Evolutionary conservation across 2,797 vertebrate genomes (phyloP), one percentile per base, ranked within the genome.

Genomic region (Lepus oiostolus): DNA sequence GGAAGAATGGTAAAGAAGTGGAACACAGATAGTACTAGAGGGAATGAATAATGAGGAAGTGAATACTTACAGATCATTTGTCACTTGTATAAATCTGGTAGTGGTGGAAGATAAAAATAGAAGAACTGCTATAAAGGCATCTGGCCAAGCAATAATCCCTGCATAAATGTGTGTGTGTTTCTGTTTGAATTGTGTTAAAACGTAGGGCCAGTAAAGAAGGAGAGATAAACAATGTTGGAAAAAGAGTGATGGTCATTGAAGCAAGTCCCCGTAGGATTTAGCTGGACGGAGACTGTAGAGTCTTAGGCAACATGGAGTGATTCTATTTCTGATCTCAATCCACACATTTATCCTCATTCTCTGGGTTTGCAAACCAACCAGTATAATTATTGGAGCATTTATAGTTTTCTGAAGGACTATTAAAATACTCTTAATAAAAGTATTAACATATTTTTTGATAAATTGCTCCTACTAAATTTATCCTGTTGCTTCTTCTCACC

Each of bases 391-490:
- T 83, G 81, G 38, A 68, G 21, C 4, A 70, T 50, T 88, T 67
- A 30, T 32, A n/a, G 68, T 65, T 90, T 85, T 85, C 63, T 70
- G 30, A 85, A 88, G 21, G n/a, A 72, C 24, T 75, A 35, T 2
- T 67, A 28, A 85, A 74, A 35, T 60, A 52, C 52, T 75, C 28
- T 89, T n/a, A 30, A 62, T 1, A 35, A 71, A 63, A 80, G 47
- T 54, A 47, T 87, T 87, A 63, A 62, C 71, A 79, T 65, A 75
- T 8, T 42, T 88, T 11, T 35, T 3, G 35, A 67, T 52, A 21
- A 63, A 19, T 90, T 60, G 88, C 30, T 35, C 52, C 24, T 72
- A 32, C 22, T 72, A 13, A 88, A 71, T 88, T 91, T 74, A 90
- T 30, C 26, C 32, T 58, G 76, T 94, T 92, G 21, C 24, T 84